Evolutionary conservation across 1,140 invertebrate species (phyloP), one percentile per base, ranked within the genome.

Genomic region (Littorina saxatilis): DNA sequence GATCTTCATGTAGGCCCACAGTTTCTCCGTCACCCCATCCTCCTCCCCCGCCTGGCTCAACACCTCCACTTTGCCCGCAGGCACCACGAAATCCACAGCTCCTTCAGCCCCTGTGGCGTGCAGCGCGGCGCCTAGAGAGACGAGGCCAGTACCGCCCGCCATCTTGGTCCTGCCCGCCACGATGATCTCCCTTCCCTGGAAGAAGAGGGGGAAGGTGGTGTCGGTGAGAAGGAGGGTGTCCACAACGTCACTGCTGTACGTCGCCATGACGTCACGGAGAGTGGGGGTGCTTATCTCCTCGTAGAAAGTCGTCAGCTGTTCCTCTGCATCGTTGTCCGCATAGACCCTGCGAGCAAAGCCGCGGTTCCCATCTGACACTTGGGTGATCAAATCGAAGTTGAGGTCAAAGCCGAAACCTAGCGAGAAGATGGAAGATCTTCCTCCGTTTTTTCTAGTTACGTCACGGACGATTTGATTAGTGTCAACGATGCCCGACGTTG

Each of bases 281-380:
- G 96, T 87, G 0, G 95, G 95, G 0, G 95, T 95, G 2, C 95
- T 94, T 52, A 96, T 94, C 91, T 95, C 94, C 55, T 93, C 92
- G 91, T 95, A 96, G 91, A 96, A 96, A 87, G 94, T 93, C 43
- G 94, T 92, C 23, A 96, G 91, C 90, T 96, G 95, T n/a, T 95
- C 89, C 77, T 94, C 93, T 4, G 95, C 95, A 89, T 96, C 95
- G 0, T 94, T 91, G 37, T 94, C 95, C 89, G 95, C 95, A 89
- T 96, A 96, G n/a, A n/a, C n/a, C n/a, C n/a, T n/a, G n/a, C n/a
- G n/a, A n/a, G n/a, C n/a, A n/a, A n/a, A n/a, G n/a, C 95, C 95
- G 20, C 93, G 89, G 89, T 95, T 95, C 75, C 94, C 93, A 15
- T 95, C 90, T 0, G 95, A 94, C 23, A 96, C 75, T 87, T 94